Percentiles rank a stretch among this genome's conserved stretches.
Evolutionary conservation across 37 sponge, comb jelly and placozoan genomes (phyloP).

Genomic region (Mnemiopsis leidyi): DNA sequence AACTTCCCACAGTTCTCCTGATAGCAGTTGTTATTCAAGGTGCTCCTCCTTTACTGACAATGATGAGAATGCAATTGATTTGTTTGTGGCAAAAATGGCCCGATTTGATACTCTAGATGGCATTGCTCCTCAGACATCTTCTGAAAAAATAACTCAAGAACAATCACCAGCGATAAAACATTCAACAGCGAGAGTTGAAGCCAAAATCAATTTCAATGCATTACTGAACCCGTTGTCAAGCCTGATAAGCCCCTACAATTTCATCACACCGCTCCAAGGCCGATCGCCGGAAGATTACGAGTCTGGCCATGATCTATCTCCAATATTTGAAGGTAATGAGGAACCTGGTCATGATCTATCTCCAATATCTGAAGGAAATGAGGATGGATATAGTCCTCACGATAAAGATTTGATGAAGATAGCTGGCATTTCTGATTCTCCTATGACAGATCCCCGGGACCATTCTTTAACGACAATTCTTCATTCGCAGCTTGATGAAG

Average conservation of each 20-base stretch:
- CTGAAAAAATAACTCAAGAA: too few relatives aligned
- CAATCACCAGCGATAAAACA: background rate
- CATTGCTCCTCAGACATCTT: too few relatives aligned
- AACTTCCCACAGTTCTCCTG: background rate
- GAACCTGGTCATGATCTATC: background rate
- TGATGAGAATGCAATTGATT: background rate
- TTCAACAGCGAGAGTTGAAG: background rate
- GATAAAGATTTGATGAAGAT: too few relatives aligned
- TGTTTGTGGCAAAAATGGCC: background rate
- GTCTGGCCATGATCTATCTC: background rate
- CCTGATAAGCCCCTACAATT: background rate
- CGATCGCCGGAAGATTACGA: background rate
- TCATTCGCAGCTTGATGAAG: too few relatives aligned
- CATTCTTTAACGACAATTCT: too few relatives aligned
- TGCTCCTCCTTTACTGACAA: background rate
- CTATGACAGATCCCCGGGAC: too few relatives aligned
- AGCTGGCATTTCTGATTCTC: too few relatives aligned
- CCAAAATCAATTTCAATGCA: background rate
- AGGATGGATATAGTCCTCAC: too few relatives aligned
- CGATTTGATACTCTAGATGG: background rate
- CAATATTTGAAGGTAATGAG: background rate
- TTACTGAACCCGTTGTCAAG: background rate
- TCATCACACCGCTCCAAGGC: background rate
- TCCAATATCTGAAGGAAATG: background rate
- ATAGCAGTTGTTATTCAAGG: background rate